phyloP scores from a whole-genome alignment of 2,113 vertebrate genomes.

The Odontophorus gujanensis region DNA sequence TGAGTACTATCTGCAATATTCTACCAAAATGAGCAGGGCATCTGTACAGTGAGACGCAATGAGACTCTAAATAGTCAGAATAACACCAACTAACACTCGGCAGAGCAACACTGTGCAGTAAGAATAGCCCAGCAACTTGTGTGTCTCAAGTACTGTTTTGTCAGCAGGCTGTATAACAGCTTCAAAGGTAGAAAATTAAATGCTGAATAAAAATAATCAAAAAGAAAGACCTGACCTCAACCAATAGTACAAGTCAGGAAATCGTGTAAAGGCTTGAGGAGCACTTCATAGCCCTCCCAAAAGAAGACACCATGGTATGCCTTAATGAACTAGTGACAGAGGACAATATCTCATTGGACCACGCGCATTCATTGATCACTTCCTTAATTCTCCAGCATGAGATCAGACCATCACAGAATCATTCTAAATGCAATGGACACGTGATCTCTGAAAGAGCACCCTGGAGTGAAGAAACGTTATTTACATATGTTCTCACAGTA shows the following conservation, averaged over 20 bases:
- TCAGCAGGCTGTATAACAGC: not conserved
- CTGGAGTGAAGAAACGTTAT: not conserved
- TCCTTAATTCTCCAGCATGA: not conserved
- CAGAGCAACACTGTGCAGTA: not conserved
- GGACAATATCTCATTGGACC: not conserved
- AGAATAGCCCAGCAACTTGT: not conserved
- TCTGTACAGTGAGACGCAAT: not conserved
- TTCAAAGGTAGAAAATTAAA: conserved; percentile 21
- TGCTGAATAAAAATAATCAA: not conserved
- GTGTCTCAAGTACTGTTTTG: not conserved
- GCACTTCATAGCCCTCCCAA: not conserved
- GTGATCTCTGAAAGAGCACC: not conserved
- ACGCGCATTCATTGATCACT: not conserved
- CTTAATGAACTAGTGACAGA: not conserved
- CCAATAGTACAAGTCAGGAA: conserved; percentile 9
- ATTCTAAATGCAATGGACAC: not conserved
- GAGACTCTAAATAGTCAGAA: not conserved
- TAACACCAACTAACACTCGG: not conserved
- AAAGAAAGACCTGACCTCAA: not conserved
- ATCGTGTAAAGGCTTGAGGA: not conserved
- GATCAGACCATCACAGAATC: not conserved
- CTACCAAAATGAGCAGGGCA: not conserved
- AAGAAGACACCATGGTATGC: not conserved
- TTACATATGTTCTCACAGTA: not conserved
- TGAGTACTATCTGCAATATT: not conserved